phyloP scores from a whole-genome alignment of 2,888 invertebrate genomes.

The Sarcophaga caerulescens region DNA sequence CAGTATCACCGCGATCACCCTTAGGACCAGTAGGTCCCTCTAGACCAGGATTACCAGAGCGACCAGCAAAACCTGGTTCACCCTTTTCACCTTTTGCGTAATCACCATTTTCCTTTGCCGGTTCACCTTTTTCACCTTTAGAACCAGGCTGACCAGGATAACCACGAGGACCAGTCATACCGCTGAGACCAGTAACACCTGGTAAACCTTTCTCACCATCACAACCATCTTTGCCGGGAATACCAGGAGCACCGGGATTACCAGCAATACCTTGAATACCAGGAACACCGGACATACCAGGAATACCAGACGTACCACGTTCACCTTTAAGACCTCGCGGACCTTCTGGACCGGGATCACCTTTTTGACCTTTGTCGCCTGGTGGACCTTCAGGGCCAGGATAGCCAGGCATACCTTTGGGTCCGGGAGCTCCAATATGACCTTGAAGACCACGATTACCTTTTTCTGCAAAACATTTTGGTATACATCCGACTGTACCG shows the following conservation, averaged over 20 bases:
- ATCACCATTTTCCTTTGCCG: slow-evolving; percentile 83
- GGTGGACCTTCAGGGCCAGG: slow-evolving; percentile 92
- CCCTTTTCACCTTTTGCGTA: slow-evolving; percentile 93
- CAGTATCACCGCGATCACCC: slow-evolving; percentile 85
- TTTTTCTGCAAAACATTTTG: slow-evolving; percentile 94
- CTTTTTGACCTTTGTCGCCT: slow-evolving; percentile 94
- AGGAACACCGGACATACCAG: slow-evolving; percentile 90
- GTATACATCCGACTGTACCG: slow-evolving; percentile 87
- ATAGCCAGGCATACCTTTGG: slow-evolving; percentile 89
- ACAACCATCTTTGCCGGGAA: slow-evolving; percentile 95
- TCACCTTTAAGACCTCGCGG: slow-evolving; percentile 92
- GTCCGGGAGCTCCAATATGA: slow-evolving; percentile 86
- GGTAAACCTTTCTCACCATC: slow-evolving; percentile 95
- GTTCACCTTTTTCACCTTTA: slow-evolving; percentile 90
- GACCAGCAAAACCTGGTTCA: slow-evolving; percentile 83
- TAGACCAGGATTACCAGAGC: slow-evolving; percentile 77
- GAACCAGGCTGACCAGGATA: slow-evolving; percentile 81
- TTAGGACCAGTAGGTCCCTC: slow-evolving; percentile 85
- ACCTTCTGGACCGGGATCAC: slow-evolving; percentile 91
- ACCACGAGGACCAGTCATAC: slow-evolving; percentile 89
- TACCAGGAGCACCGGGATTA: slow-evolving; percentile 86
- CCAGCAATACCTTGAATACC: slow-evolving; percentile 80
- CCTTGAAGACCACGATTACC: slow-evolving; percentile 91
- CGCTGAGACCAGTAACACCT: slow-evolving; percentile 87
- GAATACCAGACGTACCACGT: slow-evolving; percentile 91